Base-by-base conservation (phyloP, 1,140 invertebrate species). In the Drosophila setifemur region DNA sequence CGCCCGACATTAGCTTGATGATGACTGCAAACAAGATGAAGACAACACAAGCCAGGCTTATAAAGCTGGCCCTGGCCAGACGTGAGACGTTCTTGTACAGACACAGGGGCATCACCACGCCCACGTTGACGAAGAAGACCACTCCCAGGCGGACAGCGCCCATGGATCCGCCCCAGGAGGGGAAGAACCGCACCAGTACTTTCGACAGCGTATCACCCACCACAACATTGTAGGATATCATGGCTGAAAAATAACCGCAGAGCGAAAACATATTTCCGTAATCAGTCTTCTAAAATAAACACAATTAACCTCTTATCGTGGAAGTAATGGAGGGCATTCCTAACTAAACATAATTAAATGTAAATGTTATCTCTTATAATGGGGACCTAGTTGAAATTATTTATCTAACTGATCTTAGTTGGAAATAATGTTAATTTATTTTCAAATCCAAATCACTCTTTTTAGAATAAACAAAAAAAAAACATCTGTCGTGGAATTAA, bases 181-280 rank as follows among this genome's bases (percentile, higher is more conserved):
- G 89, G 39, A 90, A 75, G 57, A 95, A 90, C 52, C 96, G 92
- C 4, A 95, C 91, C 25, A 97, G 91, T 2, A 97, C 95, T 91
- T 96, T 97, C 1, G 96, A 97, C 12, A 97, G 92, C 0, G 96
- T 97, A 89, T 97, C 96, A 21, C 96, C 96, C 14, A 97, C 96
- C 23, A 97, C 96, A 3, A 97, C 94, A 89, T 97, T 97, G 89
- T 97, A 97, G 39, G 96, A 96, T 23, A 97, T 95, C 96, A 97
- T 97, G 1, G 96, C 96, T 97, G 91, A 44, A 70, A 49, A 47
- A 47, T 43, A 33, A 18, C 23, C n/a, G 12, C 11, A 14, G 11
- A 37, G 9, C 4, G 35, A 28, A 4, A 26, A 31, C 6, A 4
- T 61, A 50, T 4, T 14, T 43, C 18, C n/a, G n/a, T n/a, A n/a